Conservation (phyloP, 2,113 vertebrate genomes). For the Microcebus lehilahytsara region DNA sequence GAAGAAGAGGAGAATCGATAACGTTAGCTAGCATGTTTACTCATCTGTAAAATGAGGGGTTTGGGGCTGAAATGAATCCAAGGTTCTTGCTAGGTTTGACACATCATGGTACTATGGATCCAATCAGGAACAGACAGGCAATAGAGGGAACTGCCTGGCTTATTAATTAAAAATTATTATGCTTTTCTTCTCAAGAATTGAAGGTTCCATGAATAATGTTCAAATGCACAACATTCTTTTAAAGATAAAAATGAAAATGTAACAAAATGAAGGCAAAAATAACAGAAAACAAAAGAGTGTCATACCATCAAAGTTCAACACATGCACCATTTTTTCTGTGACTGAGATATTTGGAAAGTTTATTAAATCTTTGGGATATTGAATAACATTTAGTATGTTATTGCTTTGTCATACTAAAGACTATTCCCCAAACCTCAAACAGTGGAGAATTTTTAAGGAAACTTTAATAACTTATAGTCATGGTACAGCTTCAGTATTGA, state of each 20-base stretch:
- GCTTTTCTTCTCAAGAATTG: conserved; percentile 20
- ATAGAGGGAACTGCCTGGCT: background rate
- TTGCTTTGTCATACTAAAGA: background rate
- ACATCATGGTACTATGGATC: background rate
- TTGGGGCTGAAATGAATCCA: conserved; percentile 28
- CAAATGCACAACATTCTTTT: background rate
- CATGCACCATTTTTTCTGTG: background rate
- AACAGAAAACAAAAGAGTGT: background rate
- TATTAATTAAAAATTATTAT: background rate
- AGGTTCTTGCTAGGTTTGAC: conserved; percentile 41
- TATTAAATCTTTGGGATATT: background rate
- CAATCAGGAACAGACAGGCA: background rate
- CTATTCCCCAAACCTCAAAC: background rate
- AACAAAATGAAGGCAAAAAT: conserved; percentile 15
- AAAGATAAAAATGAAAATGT: background rate
- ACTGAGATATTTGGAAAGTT: background rate
- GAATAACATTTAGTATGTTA: background rate
- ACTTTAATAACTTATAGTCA: background rate
- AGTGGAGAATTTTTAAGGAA: conserved; percentile 27
- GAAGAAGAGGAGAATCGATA: conserved; percentile 57
- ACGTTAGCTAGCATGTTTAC: conserved; percentile 42
- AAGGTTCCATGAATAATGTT: background rate
- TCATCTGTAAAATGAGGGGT: conserved; percentile 68
- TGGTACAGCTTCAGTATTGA: background rate
- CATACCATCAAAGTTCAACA: background rate